Base-by-base conservation (phyloP, 1,140 invertebrate genomes). In the Charaxes varanes region DNA sequence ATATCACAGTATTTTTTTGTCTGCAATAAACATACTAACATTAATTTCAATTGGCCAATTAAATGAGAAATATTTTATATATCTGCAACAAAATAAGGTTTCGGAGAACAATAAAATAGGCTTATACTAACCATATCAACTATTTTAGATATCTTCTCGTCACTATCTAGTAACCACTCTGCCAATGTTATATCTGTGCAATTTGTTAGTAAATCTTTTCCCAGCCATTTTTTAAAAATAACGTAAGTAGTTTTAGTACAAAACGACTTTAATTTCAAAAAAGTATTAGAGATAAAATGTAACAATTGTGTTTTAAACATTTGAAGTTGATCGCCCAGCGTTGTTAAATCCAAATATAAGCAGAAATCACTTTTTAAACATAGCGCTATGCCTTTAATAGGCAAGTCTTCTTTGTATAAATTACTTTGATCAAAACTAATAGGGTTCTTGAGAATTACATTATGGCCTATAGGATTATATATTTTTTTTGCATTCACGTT, bases 121-220 rank as follows among this genome's bases (percentile, higher is more conserved):
- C 6, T 8, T 6, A 11, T 4, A 59, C 62, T 65, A 58, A 79
- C 77, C 55, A 81, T 48, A 37, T 70, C 66, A 1, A 46, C 28
- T 14, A 76, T 38, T 42, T 53, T 57, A 1, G 62, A 48, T 11
- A 58, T 41, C 22, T 62, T 72, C 26, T 76, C 70, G 27, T 67
- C 70, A 34, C 62, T 76, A 35, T 80, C 47, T 21, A 76, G 52
- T 8, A 83, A 49, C 78, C 78, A 83, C 51, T 83, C 78, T 2
- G 40, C 28, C 28, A 83, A 40, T 3, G 58, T 56, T 12, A 80
- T 33, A 50, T 80, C 76, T n/a, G 26, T 26, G 31, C 53, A 65
- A 5, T 32, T 24, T 6, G 33, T 30, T 12, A 17, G 15, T 18
- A 74, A 44, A 43, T 66, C 49, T 8, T 57, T 38, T 23, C 23